Percentiles rank a stretch among this genome's conserved stretches.
Evolutionary conservation across 1,140 invertebrate genomes (phyloP).

Genomic region (Drosophila nigromelanica): DNA sequence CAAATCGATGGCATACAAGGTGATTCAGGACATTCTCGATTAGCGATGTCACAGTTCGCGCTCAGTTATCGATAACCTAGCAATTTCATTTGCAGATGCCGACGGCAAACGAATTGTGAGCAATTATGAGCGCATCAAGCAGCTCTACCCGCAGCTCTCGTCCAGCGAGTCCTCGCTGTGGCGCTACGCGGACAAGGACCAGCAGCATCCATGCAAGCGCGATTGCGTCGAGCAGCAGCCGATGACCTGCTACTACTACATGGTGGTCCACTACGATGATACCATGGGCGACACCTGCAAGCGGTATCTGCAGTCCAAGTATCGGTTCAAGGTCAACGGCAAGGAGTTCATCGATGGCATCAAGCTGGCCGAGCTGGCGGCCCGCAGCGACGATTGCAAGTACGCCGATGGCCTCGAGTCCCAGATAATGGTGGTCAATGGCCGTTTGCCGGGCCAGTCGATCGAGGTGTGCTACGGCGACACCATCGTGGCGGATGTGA

Average conservation of each 20-base stretch:
- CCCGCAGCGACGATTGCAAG: conserved; percentile 85
- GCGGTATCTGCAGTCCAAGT: conserved; percentile 65
- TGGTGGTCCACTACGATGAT: conserved; percentile 79
- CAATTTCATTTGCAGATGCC: conserved; percentile 43
- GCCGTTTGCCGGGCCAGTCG: conserved; percentile 86
- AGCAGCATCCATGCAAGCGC: conserved; percentile 70
- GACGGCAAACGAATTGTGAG: conserved; percentile 67
- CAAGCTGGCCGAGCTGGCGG: conserved; percentile 37
- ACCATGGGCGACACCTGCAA: conserved; percentile 73
- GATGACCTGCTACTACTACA: conserved; percentile 81
- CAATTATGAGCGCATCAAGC: conserved; percentile 67
- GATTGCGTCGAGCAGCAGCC: conserved; percentile 63
- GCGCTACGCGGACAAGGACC: conserved; percentile 64
- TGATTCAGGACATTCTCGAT: conserved; percentile 19
- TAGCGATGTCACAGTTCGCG: background rate
- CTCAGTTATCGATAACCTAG: conserved; percentile 3
- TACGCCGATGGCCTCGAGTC: conserved; percentile 85
- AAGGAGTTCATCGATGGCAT: conserved; percentile 63
- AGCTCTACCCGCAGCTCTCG: conserved; percentile 67
- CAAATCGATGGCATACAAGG: conserved; percentile 73
- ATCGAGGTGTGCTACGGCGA: conserved; percentile 87
- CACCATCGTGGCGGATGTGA: conserved; percentile 85
- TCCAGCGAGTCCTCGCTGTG: conserved; percentile 58
- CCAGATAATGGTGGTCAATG: conserved; percentile 86
- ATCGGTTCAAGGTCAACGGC: conserved; percentile 59